Evolutionary conservation across 1,140 invertebrate genomes (phyloP), one percentile per base, ranked within the genome.

Genomic region (Lineus longissimus): DNA sequence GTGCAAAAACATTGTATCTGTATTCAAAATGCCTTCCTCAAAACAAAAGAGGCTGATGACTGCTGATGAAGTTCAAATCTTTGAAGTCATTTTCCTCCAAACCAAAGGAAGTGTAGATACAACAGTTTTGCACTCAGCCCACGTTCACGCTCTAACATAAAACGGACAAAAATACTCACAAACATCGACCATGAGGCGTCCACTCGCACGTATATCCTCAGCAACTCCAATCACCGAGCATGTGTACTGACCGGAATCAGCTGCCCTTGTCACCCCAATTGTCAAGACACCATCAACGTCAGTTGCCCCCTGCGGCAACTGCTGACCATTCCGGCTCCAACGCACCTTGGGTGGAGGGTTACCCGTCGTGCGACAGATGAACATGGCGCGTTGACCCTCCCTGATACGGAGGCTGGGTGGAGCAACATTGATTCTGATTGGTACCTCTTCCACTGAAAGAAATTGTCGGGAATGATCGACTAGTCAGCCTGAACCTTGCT

Each of bases 161-260:
- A n/a, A n/a, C n/a, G n/a, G n/a, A n/a, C n/a, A n/a, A 36, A 36
- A 7, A 19, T 19, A 19, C 30, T 59, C 33, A 31, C 2, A 15
- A n/a, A 41, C n/a, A 33, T 65, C 63, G 19, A 75, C 70, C 2
- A 62, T 55, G 1, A 77, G 61, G 31, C 67, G 65, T 29, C 67
- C 73, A 7, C 62, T 67, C 1, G 65, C 66, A 43, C 59, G 55
- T 31, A 64, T 66, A 17, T 43, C 58, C 19, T 66, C 63, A 23
- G 54, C 11, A 2, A 54, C 43, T 25, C 61, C 66, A 11, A 65
- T 30, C 1, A 65, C 70, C 15, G 45, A 58, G 63, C 73, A 76
- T 6, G 66, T 43, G 57, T 75, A 75, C 55, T 71, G 71, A 17
- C 69, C 75, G 43, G 70, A 64, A 70, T 76, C 73, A 22, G 66